Conservation (phyloP, 2,797 vertebrate species). For the Molothrus aeneus region DNA sequence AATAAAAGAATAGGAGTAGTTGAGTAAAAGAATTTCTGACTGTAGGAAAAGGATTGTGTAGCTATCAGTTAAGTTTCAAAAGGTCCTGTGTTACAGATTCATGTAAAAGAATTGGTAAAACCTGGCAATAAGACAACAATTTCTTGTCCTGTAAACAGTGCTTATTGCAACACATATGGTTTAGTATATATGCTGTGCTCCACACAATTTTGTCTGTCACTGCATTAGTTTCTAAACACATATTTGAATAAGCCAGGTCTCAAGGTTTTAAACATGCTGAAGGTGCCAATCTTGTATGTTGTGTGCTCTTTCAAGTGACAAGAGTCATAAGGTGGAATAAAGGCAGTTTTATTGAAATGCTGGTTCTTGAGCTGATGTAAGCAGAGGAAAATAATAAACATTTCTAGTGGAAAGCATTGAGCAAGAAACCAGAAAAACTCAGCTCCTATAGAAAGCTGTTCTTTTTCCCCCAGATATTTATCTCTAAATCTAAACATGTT, state of each 20-base stretch:
- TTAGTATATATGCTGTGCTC: not conserved
- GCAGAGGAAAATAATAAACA: not conserved
- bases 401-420: not conserved
- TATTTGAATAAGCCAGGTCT: not conserved
- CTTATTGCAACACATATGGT: not conserved
- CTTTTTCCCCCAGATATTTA: rapidly evolving
- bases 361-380: not conserved
- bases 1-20: constrained; percentile 33
- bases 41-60: not conserved
- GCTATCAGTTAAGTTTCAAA: not conserved
- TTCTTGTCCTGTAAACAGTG: not conserved
- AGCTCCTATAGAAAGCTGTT: not conserved
- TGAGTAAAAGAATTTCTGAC: not conserved
- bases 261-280: not conserved
- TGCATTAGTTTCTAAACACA: not conserved
- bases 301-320: not conserved
- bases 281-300: not conserved
- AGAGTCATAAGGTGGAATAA: not conserved
- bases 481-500: not conserved
- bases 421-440: not conserved
- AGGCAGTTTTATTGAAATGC: not conserved
- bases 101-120: not conserved
- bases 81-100: not conserved
- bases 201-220: not conserved
- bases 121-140: not conserved